These are phyloP conservation scores for Corynorhinus townsendii DNA, from an alignment of 2,113 vertebrate species.

Conservation along the genomic window DNA sequence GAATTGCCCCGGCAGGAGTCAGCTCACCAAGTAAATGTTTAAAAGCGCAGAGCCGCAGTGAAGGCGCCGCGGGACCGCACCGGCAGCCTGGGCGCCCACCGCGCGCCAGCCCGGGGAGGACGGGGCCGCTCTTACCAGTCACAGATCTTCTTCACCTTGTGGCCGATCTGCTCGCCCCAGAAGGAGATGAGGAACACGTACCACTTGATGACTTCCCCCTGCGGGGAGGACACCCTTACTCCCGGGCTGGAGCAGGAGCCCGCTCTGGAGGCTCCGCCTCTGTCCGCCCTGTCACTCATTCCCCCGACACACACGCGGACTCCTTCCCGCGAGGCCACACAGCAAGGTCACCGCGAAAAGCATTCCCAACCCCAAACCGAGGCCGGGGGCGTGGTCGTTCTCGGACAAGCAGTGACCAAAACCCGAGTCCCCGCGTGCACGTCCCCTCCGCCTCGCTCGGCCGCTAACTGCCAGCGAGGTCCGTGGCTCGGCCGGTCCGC, in stretches of 20 bases:
- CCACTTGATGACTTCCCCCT: constrained; percentile 91
- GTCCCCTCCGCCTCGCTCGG: background rate
- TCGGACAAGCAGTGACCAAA: background rate
- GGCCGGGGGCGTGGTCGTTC: rapidly evolving
- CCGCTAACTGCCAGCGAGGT: background rate
- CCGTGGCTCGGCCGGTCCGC: background rate
- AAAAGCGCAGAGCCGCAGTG: background rate
- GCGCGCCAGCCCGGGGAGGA: rapidly evolving
- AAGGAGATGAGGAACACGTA: constrained; percentile 96
- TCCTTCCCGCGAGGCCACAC: rapidly evolving
- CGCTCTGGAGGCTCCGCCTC: background rate
- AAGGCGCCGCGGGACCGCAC: background rate
- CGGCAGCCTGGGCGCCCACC: background rate
- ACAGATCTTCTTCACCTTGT: constrained; percentile 98
- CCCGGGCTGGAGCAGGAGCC: rapidly evolving
- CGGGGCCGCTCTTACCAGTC: constrained; percentile 88
- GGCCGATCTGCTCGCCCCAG: constrained; percentile 97
- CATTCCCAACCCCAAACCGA: background rate
- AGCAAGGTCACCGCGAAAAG: background rate
- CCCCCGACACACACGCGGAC: background rate
- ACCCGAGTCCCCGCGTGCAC: background rate
- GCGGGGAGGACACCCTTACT: background rate
- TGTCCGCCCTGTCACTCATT: rapidly evolving
- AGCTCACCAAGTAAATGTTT: background rate
- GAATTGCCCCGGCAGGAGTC: background rate